Evolutionary conservation across 1,140 invertebrate genomes (phyloP), one percentile per base, ranked within the genome.

Genomic region (Tribolium castaneum): DNA sequence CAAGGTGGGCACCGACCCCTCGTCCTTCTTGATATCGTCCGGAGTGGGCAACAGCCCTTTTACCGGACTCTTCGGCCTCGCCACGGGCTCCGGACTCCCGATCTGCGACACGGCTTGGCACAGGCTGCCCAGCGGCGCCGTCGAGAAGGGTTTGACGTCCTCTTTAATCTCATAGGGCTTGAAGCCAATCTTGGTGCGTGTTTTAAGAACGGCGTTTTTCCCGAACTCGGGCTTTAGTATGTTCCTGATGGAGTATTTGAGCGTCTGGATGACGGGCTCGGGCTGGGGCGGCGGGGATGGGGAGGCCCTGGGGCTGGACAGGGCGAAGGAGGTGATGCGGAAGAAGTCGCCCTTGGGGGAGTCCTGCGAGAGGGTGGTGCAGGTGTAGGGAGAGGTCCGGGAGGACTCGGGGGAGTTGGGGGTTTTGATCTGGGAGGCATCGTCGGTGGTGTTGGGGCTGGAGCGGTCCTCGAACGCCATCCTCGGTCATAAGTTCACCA

Each of bases 61-160:
- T 30, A 72, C 71, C 5, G 80, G 84, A 54, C 56, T 82, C 56
- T 81, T 80, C 6, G 78, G 51, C 59, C 74, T 77, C 4, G 80
- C 39, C 45, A 45, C 77, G 9, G 73, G 77, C 12, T 78, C 75
- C 4, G 77, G 50, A 14, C 49, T 77, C n/a, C 91, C 91, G 70
- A 92, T 92, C 78, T 91, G 90, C 0, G 91, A 91, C 9, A 92
- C 90, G 0, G 91, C 88, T 79, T 92, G 90, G 78, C 90, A 88
- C 16, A 92, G 82, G 2, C 90, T 90, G 0, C 91, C 91, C 71
- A 92, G 79, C 1, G 89, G 88, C 0, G 90, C 83, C 1, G 80
- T 25, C 19, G 35, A 70, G 25, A 77, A 76, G n/a, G 54, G 77
- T 34, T 80, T 80, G 6, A 66, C 59, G 10, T 79, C 59, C 16